These are phyloP conservation scores for Leptura quadrifasciata DNA, from an alignment of 2,888 invertebrate genomes.

Conservation along the genomic window DNA sequence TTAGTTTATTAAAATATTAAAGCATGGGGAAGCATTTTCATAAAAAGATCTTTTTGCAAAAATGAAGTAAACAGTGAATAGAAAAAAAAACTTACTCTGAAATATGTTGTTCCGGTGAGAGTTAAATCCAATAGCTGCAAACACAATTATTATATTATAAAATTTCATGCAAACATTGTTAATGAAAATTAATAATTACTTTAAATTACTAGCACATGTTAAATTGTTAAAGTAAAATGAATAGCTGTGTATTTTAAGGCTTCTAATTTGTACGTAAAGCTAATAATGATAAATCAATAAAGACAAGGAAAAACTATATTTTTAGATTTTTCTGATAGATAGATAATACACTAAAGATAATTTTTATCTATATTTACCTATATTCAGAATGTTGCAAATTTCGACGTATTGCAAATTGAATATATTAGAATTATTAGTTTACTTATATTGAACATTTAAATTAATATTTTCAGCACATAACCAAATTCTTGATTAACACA, in stretches of 20 bases:
- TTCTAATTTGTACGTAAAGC: slow-evolving; percentile 7
- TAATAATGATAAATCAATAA: slow-evolving; percentile 7
- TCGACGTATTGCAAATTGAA: background rate
- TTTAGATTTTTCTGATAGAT: background rate
- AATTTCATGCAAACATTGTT: slow-evolving; percentile 7
- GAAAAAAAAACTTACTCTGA: slow-evolving; percentile 2
- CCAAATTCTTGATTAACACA: too few relatives aligned
- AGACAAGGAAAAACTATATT: slow-evolving; percentile 1
- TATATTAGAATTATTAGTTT: background rate
- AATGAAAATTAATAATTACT: background rate
- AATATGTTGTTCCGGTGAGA: background rate
- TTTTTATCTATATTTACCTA: background rate
- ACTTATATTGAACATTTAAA: background rate
- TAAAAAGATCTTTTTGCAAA: background rate
- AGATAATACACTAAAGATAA: slow-evolving; percentile 7
- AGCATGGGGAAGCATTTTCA: background rate
- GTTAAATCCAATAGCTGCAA: slow-evolving; percentile 2
- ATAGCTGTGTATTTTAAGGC: background rate
- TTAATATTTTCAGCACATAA: too few relatives aligned
- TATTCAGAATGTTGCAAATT: background rate
- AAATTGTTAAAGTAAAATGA: background rate
- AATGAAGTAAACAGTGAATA: background rate
- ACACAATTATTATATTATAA: slow-evolving; percentile 4
- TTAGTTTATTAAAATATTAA: background rate
- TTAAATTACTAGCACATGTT: background rate